Base-by-base conservation (phyloP, 2,888 invertebrate genomes). In the Phytoseiulus persimilis region DNA sequence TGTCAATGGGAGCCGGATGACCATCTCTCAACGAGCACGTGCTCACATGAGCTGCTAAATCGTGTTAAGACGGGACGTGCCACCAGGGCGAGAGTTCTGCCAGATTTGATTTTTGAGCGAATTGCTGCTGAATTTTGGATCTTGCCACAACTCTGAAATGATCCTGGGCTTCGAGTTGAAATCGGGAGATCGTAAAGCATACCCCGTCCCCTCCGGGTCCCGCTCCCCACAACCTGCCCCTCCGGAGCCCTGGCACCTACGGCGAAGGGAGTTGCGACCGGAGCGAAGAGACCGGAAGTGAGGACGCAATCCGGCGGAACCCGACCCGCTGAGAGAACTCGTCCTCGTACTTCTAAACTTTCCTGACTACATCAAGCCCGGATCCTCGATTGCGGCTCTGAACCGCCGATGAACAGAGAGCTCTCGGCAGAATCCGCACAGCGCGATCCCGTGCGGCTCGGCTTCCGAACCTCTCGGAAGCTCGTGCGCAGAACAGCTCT, bases 1-100 rank as follows among this genome's bases (percentile, higher is more conserved):
- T 65, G 65, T 65, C 65, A 65, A 65, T 65, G 65, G 18, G 65
- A 65, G 18, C 11, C 65, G 65, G 65, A 65, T 65, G 65, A 65
- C 65, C 65, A 65, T 65, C 65, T 65, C 14, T 65, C 65, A 65
- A 65, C 65, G 65, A 65, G 65, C 65, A 65, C 65, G 65, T 65
- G 65, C 65, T 65, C 65, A 28, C 65, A 65, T 28, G 65, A 65
- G 65, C 65, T 65, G 65, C 65, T 65, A 87, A 87, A 87, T 87
- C 87, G 87, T 33, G 87, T 87, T 87, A 87, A 87, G 39, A 87
- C 31, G 87, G 87, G 32, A 87, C 87, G 87, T 87, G 87, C 87
- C 33, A 65, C 18, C 28, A 23, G 18, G 65, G 18, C 5, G 65
- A 65, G 65, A 65, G 65, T 18, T 65, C 65, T 65, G 65, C 65